Evolutionary conservation across 2,797 vertebrate genomes (phyloP).

Genomic region (Xenopus petersii): DNA sequence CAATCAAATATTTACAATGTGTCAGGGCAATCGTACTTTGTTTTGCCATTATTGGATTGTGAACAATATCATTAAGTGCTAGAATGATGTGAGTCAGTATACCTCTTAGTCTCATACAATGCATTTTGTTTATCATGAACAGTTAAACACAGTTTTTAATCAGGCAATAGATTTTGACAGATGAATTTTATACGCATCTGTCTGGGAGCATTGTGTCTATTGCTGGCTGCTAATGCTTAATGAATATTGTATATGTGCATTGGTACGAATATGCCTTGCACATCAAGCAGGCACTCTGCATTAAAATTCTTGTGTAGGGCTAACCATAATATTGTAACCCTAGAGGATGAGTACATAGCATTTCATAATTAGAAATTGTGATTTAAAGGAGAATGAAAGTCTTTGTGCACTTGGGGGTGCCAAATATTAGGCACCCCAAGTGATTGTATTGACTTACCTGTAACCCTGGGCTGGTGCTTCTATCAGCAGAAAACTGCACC

Average conservation of each 20-base stretch:
- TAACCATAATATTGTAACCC: no score
- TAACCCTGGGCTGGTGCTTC: background rate
- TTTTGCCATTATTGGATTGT: background rate
- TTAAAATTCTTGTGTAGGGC: no score
- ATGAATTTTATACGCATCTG: background rate
- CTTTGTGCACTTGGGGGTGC: background rate
- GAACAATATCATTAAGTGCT: background rate
- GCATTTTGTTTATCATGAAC: background rate
- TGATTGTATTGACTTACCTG: background rate
- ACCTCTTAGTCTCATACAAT: background rate
- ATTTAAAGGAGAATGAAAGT: background rate
- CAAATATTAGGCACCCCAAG: background rate
- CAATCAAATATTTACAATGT: background rate
- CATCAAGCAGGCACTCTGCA: background rate
- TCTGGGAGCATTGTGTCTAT: background rate
- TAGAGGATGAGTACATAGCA: no score
- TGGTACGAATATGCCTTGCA: background rate
- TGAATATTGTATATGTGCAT: constrained; percentile 1
- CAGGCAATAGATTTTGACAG: background rate
- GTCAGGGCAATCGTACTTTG: background rate
- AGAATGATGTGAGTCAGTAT: background rate
- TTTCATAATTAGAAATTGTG: no score
- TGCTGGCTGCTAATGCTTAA: background rate
- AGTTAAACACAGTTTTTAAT: background rate
- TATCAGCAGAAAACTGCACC: no score